Conservation (phyloP, 2,113 vertebrate species). For the Solea solea region DNA sequence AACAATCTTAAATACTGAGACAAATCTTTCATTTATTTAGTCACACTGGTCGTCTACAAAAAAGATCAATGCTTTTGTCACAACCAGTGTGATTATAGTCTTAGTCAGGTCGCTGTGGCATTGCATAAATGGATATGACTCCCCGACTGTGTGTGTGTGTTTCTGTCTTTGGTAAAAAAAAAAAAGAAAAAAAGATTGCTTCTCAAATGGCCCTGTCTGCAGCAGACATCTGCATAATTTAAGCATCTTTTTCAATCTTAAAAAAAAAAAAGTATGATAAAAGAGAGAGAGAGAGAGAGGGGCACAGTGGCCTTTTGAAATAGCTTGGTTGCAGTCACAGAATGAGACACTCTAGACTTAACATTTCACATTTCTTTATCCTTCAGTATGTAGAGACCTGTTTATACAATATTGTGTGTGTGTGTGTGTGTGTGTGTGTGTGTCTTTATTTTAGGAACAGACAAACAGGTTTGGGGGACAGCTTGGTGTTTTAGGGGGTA, state of each 20-base stretch:
- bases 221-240: conserved; percentile 65
- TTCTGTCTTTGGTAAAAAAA: no score
- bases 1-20: no score
- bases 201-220: conserved; percentile 63
- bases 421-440: conserved; percentile 9
- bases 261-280: conserved; percentile 39
- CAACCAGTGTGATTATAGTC: no score
- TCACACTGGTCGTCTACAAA: no score
- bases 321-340: conserved; percentile 50
- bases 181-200: conserved; percentile 45
- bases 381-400: conserved; percentile 13
- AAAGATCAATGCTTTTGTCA: no score
- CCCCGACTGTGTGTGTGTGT: no score
- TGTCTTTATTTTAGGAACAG: conserved; percentile 51
- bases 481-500: conserved; percentile 70
- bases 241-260: conserved; percentile 47
- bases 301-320: conserved; percentile 44
- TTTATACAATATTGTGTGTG: conserved; percentile 37
- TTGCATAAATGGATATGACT: no score
- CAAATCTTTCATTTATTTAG: no score
- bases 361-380: conserved; percentile 43
- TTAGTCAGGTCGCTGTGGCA: no score
- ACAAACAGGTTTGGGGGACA: conserved; percentile 64
- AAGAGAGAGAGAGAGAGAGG: no score
- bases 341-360: conserved; percentile 42